phyloP scores from a whole-genome alignment of 2,797 vertebrate species.

The Ibycter americanus region DNA sequence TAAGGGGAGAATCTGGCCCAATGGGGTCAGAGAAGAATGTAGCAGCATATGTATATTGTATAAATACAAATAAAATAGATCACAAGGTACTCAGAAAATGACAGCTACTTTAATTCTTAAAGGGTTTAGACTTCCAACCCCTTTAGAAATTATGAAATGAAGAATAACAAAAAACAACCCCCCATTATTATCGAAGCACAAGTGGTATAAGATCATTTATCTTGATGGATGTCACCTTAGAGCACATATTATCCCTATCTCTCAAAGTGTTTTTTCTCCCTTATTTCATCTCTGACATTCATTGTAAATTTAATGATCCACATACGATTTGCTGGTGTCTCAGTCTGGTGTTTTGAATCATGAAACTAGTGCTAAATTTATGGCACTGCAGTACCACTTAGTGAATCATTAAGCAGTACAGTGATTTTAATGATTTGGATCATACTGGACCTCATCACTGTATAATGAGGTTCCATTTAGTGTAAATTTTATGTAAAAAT shows the following conservation, averaged over 20 bases:
- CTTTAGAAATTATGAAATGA: constrained; percentile 79
- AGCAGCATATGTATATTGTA: constrained; percentile 72
- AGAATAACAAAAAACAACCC: constrained; percentile 79
- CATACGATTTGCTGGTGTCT: constrained; percentile 85
- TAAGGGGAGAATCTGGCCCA: background rate
- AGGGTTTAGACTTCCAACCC: constrained; percentile 69
- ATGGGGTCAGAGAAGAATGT: constrained; percentile 44
- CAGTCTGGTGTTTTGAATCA: constrained; percentile 83
- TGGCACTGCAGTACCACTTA: constrained; percentile 80
- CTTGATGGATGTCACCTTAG: constrained; percentile 85
- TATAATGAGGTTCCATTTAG: constrained; percentile 85
- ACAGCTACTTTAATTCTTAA: constrained; percentile 75
- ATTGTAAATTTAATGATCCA: constrained; percentile 89
- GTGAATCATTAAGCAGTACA: constrained; percentile 86
- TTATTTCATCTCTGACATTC: constrained; percentile 87
- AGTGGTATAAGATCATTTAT: constrained; percentile 83
- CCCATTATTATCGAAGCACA: constrained; percentile 80
- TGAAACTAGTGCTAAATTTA: constrained; percentile 84
- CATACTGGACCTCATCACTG: constrained; percentile 83
- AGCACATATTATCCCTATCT: constrained; percentile 85
- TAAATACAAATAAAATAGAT: constrained; percentile 78
- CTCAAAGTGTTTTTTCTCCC: constrained; percentile 83
- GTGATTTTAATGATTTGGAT: constrained; percentile 85
- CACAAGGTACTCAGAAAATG: constrained; percentile 66
- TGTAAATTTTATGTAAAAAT: constrained; percentile 86